Evolutionary conservation across 2,888 invertebrate genomes (phyloP), one percentile per base, ranked within the genome.

Genomic region (Falcaria lacertinaria): DNA sequence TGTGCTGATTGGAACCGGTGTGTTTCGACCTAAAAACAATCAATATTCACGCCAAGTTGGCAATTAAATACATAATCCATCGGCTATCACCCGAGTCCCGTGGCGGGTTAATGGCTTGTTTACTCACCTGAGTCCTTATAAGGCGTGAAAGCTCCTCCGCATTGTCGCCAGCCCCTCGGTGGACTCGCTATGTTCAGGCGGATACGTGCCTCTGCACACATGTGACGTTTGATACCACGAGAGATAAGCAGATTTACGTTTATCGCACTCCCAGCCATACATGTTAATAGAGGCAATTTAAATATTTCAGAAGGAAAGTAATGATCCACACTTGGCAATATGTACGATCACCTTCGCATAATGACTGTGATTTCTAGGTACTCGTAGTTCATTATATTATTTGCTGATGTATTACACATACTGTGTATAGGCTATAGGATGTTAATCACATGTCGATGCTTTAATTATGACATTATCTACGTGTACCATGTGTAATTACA

Each of bases 1-100:
- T 1, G 4, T 5, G 13, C 17, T 15, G n/a, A n/a, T 40, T 54
- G 38, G 44, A 42, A 44, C 41, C 46, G 55, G 54, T 56, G 54
- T 47, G 57, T 53, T 47, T 60, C 51, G 53, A 58, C 54, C 58
- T 63, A 60, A 67, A 68, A 57, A 49, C 47, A 53, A 73, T 77
- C 68, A 67, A 71, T 76, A 75, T 78, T 66, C 71, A 69, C 60
- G 63, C 63, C 69, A 66, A 77, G 73, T 68, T 71, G 61, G 73
- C 80, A 87, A 84, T 87, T 87, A 86, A 80, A 76, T 79, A 69
- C 57, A 79, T 82, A 85, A 86, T 83, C 86, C 80, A 71, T 69
- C 52, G 73, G 67, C 73, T 74, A 81, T 79, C 80, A 77, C 69
- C 67, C 58, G 60, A 62, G 68, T 60, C 70, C 73, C 64, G 69